Evolutionary conservation across 2,888 invertebrate genomes (phyloP).

Genomic region (Oscheius onirici): DNA sequence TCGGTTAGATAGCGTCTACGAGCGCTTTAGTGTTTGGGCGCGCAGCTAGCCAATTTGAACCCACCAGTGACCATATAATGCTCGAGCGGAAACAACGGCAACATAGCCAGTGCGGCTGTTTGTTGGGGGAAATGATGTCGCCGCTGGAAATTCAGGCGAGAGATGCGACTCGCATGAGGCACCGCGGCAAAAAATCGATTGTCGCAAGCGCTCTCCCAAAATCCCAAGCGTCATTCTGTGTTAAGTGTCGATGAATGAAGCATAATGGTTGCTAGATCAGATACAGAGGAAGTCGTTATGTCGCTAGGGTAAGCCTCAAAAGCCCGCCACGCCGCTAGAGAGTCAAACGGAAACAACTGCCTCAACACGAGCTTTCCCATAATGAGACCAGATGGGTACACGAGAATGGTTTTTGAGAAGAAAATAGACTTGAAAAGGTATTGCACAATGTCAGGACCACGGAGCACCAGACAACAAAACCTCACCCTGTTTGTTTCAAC

Average conservation of each 20-base stretch:
- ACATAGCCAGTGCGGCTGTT: conserved; percentile 18
- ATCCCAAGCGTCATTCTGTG: conserved; percentile 27
- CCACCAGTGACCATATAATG: conserved; percentile 24
- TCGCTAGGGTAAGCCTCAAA: neutral
- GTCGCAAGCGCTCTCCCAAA: conserved; percentile 26
- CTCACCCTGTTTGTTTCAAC: conserved; percentile 3
- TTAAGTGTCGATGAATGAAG: conserved; percentile 27
- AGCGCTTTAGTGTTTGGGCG: neutral
- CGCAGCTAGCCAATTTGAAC: conserved; percentile 4
- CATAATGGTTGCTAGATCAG: conserved; percentile 23
- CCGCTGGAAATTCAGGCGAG: conserved; percentile 32
- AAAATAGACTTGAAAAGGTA: neutral
- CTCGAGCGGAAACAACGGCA: conserved; percentile 25
- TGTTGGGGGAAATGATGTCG: conserved; percentile 25
- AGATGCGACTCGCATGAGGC: conserved; percentile 30
- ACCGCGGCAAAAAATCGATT: conserved; percentile 27
- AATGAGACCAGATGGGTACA: too few relatives aligned
- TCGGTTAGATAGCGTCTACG: neutral
- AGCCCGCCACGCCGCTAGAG: neutral
- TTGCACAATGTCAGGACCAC: neutral
- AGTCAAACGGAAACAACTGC: neutral
- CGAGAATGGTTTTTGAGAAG: neutral
- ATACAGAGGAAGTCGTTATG: conserved; percentile 17
- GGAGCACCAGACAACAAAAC: conserved; percentile 19
- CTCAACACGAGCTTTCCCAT: neutral